Evolutionary conservation across 2,888 invertebrate genomes (phyloP).

Genomic region (Schrankia costaestrigalis): DNA sequence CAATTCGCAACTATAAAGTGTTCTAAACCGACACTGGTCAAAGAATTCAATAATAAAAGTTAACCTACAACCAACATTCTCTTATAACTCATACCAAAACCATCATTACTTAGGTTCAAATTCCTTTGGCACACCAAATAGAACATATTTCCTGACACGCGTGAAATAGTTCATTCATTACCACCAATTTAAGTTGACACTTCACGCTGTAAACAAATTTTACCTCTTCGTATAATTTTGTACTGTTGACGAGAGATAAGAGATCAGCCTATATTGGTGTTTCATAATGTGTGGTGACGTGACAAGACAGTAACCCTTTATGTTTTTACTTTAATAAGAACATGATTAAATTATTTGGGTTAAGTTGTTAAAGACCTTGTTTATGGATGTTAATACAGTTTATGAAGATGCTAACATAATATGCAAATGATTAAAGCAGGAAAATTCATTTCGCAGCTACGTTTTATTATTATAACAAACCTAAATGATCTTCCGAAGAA

Average conservation of each 20-base stretch:
- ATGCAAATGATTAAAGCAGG: no score
- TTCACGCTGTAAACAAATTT: not conserved
- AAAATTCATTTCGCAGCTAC: no score
- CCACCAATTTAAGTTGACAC: conserved; percentile 13
- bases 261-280: conserved; percentile 5
- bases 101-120: conserved; percentile 27
- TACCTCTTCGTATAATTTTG: no score
- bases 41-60: no score
- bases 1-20: no score
- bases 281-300: conserved; percentile 11
- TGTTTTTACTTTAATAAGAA: conserved; percentile 27
- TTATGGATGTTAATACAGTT: no score
- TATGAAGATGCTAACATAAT: no score
- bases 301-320: conserved; percentile 10
- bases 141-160: conserved; percentile 18
- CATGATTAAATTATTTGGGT: conserved; percentile 27
- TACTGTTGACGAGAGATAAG: no score
- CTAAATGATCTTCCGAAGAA: no score
- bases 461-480: no score
- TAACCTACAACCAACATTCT: no score
- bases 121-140: conserved; percentile 24
- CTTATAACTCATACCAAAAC: not conserved
- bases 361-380: conserved; percentile 15
- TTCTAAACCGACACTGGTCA: no score
- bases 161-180: conserved; percentile 15